Evolutionary conservation across 1,140 invertebrate genomes (phyloP).

Genomic region (Drosophila leontia): DNA sequence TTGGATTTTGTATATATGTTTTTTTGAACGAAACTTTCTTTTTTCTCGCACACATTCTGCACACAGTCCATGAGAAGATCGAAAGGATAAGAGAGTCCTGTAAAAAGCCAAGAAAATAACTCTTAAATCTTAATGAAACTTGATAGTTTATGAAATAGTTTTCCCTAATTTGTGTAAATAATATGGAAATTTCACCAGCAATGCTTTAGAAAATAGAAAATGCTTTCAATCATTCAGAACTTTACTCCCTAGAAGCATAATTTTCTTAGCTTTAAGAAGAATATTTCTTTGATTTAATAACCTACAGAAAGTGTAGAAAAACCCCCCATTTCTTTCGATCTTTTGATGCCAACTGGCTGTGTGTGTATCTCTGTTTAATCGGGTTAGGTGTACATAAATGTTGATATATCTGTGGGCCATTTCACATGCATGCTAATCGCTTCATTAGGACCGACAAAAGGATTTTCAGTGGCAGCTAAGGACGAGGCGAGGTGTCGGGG

Average conservation of each 20-base stretch:
- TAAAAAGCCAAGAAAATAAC: not conserved
- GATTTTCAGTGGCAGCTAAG: conserved; percentile 24
- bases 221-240: too few relatives aligned
- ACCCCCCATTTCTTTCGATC: conserved; percentile 2
- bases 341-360: conserved; percentile 7
- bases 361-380: conserved; percentile 55
- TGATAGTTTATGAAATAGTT: not conserved
- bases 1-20: conserved; percentile 20
- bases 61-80: not conserved
- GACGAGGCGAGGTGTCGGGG: conserved; percentile 14
- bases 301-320: not conserved
- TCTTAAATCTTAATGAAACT: not conserved
- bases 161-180: not conserved
- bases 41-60: conserved; percentile 7
- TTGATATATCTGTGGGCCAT: conserved; percentile 34
- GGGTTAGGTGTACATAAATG: conserved; percentile 44
- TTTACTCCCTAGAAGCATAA: not conserved
- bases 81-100: not conserved
- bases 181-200: not conserved
- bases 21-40: conserved; percentile 3
- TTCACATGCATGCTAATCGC: conserved; percentile 74
- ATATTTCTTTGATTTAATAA: not conserved
- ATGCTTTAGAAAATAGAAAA: conserved; percentile 1
- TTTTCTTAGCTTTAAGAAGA: not conserved
- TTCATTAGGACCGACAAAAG: conserved; percentile 63